Conservation (phyloP, 2,113 vertebrate genomes). For the Mus spicilegus region DNA sequence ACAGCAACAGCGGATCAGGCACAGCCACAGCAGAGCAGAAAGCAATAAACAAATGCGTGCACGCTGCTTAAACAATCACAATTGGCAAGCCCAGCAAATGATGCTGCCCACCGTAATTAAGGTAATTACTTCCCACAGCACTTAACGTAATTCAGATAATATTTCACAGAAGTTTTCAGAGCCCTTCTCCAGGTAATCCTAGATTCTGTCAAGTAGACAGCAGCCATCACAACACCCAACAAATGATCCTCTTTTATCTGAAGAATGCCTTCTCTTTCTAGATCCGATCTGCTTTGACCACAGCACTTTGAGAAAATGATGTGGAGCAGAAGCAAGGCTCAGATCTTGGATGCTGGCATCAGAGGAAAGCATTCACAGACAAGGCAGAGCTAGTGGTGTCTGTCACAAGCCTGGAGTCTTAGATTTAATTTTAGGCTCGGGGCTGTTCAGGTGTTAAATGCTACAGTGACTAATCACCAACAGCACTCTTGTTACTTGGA, state of each 20-base stretch:
- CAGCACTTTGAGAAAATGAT: neutral
- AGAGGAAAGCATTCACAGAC: neutral
- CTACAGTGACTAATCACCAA: neutral
- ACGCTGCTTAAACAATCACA: neutral
- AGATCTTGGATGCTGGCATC: neutral
- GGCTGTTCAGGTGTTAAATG: neutral
- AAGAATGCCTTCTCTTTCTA: neutral
- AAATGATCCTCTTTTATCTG: neutral
- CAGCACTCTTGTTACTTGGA: neutral
- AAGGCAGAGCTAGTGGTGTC: neutral
- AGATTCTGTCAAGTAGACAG: neutral
- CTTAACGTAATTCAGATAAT: neutral
- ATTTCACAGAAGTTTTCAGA: neutral
- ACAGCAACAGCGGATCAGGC: neutral
- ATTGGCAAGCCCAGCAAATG: neutral
- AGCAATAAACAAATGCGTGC: no score
- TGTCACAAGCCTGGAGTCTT: neutral
- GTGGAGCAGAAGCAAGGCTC: neutral
- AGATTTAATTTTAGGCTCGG: constrained; percentile 14
- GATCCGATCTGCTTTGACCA: neutral
- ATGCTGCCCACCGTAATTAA: neutral
- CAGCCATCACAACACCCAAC: neutral
- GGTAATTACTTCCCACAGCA: neutral
- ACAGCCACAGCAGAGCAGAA: neutral
- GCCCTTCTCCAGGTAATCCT: neutral